Evolutionary conservation across 2,888 invertebrate species (phyloP).

Genomic region (Oscheius sp.): DNA sequence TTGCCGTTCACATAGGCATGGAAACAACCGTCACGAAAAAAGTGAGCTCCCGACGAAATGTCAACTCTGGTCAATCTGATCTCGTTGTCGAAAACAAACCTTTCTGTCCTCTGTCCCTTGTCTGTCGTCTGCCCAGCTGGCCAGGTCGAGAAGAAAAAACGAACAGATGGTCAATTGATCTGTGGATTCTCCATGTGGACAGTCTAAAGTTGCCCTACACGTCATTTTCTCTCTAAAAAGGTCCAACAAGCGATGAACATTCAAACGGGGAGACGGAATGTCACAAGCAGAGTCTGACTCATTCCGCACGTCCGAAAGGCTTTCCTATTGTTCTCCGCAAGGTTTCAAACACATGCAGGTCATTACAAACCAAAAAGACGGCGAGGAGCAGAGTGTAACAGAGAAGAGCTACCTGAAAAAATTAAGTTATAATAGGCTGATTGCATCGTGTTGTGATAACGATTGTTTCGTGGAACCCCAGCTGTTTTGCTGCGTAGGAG

Average conservation of each 20-base stretch:
- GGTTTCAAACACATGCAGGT: neutral
- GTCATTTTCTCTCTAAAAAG: too few relatives aligned
- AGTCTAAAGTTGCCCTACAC: neutral
- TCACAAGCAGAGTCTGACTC: neutral
- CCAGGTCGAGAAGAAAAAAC: slow-evolving; percentile 8
- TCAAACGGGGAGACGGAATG: neutral
- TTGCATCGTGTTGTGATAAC: slow-evolving; percentile 20
- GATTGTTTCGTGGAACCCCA: slow-evolving; percentile 20
- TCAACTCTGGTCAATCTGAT: too few relatives aligned
- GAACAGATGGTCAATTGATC: slow-evolving; percentile 19
- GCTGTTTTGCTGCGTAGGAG: slow-evolving; percentile 26
- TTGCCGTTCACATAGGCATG: too few relatives aligned
- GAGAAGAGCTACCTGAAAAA: neutral
- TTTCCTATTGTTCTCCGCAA: neutral
- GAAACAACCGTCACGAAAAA: too few relatives aligned
- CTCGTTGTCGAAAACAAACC: too few relatives aligned
- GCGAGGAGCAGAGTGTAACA: neutral
- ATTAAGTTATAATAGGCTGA: slow-evolving; percentile 5
- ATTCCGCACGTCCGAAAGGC: too few relatives aligned
- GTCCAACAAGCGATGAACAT: neutral
- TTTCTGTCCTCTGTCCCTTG: too few relatives aligned
- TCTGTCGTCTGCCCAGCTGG: slow-evolving; percentile 14
- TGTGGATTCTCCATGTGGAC: neutral
- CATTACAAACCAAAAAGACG: neutral
- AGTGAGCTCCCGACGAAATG: too few relatives aligned